phyloP scores from a whole-genome alignment of 2,797 vertebrate genomes.

The Leptoclinus maculatus region DNA sequence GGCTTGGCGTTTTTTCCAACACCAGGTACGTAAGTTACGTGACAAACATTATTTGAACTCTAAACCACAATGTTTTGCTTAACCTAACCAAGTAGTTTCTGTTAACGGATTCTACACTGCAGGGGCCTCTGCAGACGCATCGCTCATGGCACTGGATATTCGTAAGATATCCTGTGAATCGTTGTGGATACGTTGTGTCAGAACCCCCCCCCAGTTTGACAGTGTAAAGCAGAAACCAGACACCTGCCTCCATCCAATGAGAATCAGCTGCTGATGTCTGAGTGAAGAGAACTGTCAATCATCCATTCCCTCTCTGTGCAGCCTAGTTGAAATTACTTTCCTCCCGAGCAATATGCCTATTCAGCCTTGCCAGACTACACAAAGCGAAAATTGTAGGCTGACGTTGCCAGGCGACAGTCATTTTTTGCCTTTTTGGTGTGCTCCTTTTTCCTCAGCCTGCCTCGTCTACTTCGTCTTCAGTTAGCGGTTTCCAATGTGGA shows the following conservation, averaged over 20 bases:
- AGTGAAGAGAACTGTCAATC: slow-evolving; percentile 35
- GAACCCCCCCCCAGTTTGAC: neutral
- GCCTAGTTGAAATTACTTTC: slow-evolving; percentile 33
- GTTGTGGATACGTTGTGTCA: neutral
- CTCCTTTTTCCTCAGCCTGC: slow-evolving; percentile 31
- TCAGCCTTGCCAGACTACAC: slow-evolving; percentile 48
- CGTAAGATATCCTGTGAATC: neutral
- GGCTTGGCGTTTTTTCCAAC: no score
- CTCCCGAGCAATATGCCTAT: slow-evolving; percentile 43
- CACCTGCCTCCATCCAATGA: neutral
- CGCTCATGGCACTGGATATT: neutral
- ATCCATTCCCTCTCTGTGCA: slow-evolving; percentile 27
- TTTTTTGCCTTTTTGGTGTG: slow-evolving; percentile 39
- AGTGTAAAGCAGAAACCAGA: neutral
- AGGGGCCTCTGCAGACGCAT: neutral
- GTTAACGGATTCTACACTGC: neutral
- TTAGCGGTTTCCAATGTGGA: slow-evolving; percentile 16
- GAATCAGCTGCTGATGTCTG: slow-evolving; percentile 7
- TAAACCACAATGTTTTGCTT: neutral
- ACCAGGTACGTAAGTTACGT: no score
- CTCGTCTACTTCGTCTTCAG: slow-evolving; percentile 5
- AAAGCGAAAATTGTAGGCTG: slow-evolving; percentile 37
- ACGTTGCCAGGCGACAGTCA: slow-evolving; percentile 48
- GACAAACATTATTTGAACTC: neutral
- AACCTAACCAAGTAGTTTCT: neutral